Conservation (phyloP, 1,140 invertebrate genomes). For the Uloborus diversus region DNA sequence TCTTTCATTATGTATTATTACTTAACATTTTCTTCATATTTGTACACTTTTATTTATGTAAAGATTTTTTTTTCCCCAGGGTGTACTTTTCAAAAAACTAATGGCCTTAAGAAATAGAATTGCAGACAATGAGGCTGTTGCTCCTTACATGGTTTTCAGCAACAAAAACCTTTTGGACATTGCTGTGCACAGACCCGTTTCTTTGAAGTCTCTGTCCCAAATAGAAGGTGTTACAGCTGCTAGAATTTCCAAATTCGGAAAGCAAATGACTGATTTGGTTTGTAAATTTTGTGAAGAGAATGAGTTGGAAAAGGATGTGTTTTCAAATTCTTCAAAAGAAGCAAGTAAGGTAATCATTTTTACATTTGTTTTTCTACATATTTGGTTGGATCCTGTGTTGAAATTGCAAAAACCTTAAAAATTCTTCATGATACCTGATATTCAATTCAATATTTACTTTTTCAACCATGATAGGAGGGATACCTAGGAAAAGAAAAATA, state of each 20-base stretch:
- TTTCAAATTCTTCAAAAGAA: not conserved
- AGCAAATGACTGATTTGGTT: constrained; percentile 63
- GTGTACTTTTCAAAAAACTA: constrained; percentile 67
- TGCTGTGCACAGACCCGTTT: constrained; percentile 68
- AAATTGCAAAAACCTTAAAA: too few species aligned
- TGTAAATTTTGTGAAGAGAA: constrained; percentile 62
- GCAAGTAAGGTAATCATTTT: constrained; percentile 25
- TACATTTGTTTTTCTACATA: too few species aligned
- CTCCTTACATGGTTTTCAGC: constrained; percentile 73
- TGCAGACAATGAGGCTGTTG: constrained; percentile 68
- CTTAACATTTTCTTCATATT: not conserved
- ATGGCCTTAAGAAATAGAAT: constrained; percentile 68
- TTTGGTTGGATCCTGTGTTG: too few species aligned
- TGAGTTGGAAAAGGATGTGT: constrained; percentile 59
- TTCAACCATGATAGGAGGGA: too few species aligned
- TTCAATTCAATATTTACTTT: too few species aligned
- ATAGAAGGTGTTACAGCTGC: constrained; percentile 72
- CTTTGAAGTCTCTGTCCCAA: constrained; percentile 64
- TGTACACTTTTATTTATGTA: not conserved
- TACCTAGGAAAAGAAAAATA: too few species aligned
- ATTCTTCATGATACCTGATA: too few species aligned
- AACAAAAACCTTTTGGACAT: constrained; percentile 71
- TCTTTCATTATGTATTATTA: not conserved
- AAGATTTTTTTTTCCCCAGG: constrained; percentile 41
- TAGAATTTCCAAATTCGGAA: constrained; percentile 71